Percentiles rank a stretch among this genome's conserved stretches.
Conservation (phyloP, 2,888 invertebrate genomes). For the Nomada lathburiana region DNA sequence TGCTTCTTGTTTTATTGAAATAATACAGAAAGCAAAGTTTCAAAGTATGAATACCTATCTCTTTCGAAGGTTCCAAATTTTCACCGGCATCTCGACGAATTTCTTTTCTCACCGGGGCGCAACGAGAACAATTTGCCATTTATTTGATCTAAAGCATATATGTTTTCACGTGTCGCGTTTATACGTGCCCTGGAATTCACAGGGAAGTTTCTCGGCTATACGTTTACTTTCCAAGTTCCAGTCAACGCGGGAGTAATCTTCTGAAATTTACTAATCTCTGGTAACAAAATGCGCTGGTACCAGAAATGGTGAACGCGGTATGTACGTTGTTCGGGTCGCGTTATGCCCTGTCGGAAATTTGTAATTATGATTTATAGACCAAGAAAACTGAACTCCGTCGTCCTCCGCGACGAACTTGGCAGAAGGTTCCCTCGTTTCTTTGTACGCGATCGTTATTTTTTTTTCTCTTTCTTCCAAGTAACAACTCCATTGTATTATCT, state of each 20-base stretch:
- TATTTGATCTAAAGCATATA: neutral
- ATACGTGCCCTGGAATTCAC: neutral
- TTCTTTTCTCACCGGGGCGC: neutral
- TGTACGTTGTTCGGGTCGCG: slow-evolving; percentile 3
- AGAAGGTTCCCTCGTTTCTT: slow-evolving; percentile 1
- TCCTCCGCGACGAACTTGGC: slow-evolving; percentile 6
- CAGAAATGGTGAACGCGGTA: slow-evolving; percentile 11
- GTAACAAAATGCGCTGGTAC: slow-evolving; percentile 9
- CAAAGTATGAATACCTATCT: neutral
- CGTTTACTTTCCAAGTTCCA: slow-evolving; percentile 29
- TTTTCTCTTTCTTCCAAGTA: neutral
- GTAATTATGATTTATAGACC: slow-evolving; percentile 11
- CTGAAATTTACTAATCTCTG: slow-evolving; percentile 25
- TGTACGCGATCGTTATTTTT: slow-evolving; percentile 4
- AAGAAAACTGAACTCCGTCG: neutral
- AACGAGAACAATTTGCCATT: neutral
- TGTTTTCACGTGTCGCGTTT: neutral
- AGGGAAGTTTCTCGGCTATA: neutral
- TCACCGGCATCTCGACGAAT: neutral
- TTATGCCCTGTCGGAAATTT: slow-evolving; percentile 1
- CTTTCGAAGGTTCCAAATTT: neutral
- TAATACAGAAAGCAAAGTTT: neutral
- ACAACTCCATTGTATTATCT: slow-evolving; percentile 39
- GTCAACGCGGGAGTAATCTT: slow-evolving; percentile 9
- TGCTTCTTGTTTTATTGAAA: neutral